A percentile compares a stretch with the other conserved stretches of the same genome.
These are phyloP conservation scores for Sarcophaga rosellei DNA, from an alignment of 2,888 invertebrate species.

Conservation along the genomic window DNA sequence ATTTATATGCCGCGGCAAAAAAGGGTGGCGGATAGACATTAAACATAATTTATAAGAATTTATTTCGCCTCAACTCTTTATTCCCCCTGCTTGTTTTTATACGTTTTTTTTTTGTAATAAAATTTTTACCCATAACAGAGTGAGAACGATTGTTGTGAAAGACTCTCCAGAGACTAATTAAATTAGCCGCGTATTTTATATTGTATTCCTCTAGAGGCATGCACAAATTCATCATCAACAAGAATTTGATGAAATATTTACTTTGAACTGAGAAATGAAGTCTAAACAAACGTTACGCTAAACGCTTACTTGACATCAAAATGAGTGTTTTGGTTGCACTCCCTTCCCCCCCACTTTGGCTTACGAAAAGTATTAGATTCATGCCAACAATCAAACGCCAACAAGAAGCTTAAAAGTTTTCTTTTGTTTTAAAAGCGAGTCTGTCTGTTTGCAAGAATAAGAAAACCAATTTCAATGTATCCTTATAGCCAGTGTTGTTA, in stretches of 20 bases:
- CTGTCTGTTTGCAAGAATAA: neutral
- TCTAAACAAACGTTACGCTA: constrained; percentile 30
- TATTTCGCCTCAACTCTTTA: too few relatives aligned
- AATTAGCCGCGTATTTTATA: constrained; percentile 50
- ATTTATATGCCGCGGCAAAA: too few relatives aligned
- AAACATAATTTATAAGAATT: too few relatives aligned
- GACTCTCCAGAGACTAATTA: constrained; percentile 60
- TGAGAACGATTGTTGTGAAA: neutral
- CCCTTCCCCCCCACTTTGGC: too few relatives aligned
- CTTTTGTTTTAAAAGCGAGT: neutral
- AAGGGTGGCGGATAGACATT: too few relatives aligned
- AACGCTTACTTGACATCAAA: constrained; percentile 6
- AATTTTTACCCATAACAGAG: too few relatives aligned
- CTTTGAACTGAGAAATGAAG: constrained; percentile 28
- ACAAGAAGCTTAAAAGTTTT: constrained; percentile 2
- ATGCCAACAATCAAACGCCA: neutral
- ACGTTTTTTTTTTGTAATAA: too few relatives aligned
- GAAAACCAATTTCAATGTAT: too few relatives aligned
- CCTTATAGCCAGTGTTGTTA: constrained; percentile 4
- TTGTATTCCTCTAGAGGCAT: constrained; percentile 35
- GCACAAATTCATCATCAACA: constrained; percentile 37
- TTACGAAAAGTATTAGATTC: constrained; percentile 18
- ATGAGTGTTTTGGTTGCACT: too few relatives aligned
- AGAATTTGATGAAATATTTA: constrained; percentile 34
- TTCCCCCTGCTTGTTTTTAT: too few relatives aligned